phyloP scores from a whole-genome alignment of 2,113 vertebrate species.

The Pardalotus punctatus region DNA sequence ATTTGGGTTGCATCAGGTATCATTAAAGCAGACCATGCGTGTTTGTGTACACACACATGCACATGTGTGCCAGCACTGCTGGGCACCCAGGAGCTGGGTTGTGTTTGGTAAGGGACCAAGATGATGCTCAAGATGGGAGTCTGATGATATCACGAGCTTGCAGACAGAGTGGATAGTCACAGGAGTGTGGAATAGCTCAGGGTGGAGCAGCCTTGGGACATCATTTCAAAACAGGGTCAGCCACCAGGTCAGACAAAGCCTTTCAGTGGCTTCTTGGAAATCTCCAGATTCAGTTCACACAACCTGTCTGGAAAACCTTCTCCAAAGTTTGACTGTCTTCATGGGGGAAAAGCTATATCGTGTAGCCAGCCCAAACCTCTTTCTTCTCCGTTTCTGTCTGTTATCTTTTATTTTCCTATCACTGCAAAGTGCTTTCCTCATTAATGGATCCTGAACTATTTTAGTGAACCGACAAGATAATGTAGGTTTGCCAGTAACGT shows the following conservation, averaged over 20 bases:
- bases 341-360: background rate
- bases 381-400: background rate
- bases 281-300: background rate
- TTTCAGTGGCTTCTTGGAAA: background rate
- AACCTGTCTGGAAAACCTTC: background rate
- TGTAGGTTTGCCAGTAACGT: accelerated
- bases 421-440: background rate
- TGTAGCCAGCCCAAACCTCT: background rate
- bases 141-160: background rate
- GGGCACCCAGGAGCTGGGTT: background rate
- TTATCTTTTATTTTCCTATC: background rate
- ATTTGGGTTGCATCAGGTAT: background rate
- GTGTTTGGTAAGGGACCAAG: background rate
- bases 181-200: background rate
- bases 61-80: background rate
- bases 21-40: background rate
- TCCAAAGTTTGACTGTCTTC: background rate
- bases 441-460: background rate
- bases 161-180: background rate
- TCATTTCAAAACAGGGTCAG: background rate
- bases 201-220: background rate
- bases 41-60: background rate
- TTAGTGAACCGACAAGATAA: background rate
- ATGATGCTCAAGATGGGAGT: background rate
- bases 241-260: background rate